phyloP scores from a whole-genome alignment of 2,797 vertebrate genomes.

The Crossoptilon crossoptilon region DNA sequence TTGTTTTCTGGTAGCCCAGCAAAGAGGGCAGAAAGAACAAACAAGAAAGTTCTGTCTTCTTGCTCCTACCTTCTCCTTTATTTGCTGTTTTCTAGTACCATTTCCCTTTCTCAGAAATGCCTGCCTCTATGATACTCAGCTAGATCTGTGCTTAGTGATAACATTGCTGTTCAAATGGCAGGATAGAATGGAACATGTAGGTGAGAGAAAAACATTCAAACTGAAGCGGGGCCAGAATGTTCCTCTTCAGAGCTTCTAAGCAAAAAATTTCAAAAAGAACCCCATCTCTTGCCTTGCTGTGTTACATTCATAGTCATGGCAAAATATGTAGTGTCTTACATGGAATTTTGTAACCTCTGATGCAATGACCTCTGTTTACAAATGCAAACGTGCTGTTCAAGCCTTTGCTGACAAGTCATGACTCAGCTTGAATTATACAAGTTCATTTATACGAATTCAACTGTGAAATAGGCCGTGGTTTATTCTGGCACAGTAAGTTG shows the following conservation, averaged over 20 bases:
- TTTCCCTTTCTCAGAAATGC: background rate
- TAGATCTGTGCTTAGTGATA: background rate
- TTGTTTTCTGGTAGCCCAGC: background rate
- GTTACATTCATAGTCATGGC: background rate
- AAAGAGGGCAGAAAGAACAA: background rate
- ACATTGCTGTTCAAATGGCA: background rate
- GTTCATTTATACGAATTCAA: background rate
- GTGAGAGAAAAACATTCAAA: background rate
- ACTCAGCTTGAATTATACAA: background rate
- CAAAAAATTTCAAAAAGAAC: background rate
- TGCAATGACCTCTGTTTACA: background rate
- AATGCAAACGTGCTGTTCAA: background rate
- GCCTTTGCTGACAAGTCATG: background rate
- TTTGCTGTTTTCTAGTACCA: background rate
- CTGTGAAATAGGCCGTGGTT: background rate
- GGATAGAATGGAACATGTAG: background rate
- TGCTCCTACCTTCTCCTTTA: background rate
- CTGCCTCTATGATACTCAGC: background rate
- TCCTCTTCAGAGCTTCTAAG: background rate
- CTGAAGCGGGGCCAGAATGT: background rate
- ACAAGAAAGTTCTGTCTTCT: background rate
- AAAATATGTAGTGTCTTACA: accelerated
- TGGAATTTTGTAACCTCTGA: background rate
- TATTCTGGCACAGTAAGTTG: background rate
- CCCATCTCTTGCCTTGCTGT: accelerated